Percentiles rank a stretch among this genome's conserved stretches.
Evolutionary conservation across 2,888 invertebrate species (phyloP).

Genomic region (Papilio protenor): DNA sequence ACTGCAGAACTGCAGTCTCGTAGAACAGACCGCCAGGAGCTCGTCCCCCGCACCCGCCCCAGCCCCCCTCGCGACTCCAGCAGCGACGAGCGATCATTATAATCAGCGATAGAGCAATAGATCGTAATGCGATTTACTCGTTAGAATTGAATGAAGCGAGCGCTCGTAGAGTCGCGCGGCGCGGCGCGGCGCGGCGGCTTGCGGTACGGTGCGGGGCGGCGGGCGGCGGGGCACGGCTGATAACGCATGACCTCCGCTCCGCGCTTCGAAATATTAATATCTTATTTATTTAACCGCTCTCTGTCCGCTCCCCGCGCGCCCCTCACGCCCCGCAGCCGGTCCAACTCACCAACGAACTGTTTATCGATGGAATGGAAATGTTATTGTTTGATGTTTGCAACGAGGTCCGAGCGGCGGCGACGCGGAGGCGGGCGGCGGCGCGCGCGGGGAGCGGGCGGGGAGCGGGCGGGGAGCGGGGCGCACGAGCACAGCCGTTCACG

Average conservation of each 20-base stretch:
- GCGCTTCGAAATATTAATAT: conserved; percentile 56
- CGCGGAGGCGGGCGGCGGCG: background rate
- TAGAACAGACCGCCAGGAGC: too few species aligned
- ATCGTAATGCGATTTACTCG: background rate
- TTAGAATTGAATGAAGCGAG: conserved; percentile 13
- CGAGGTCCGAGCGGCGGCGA: background rate
- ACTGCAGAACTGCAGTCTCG: too few species aligned
- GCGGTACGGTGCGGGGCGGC: conserved; percentile 1
- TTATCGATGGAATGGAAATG: conserved; percentile 27
- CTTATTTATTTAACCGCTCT: conserved; percentile 52
- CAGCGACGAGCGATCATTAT: too few species aligned
- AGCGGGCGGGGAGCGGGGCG: background rate
- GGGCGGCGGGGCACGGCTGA: conserved; percentile 39
- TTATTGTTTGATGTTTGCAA: conserved; percentile 38
- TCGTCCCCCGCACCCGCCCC: too few species aligned
- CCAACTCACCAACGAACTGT: background rate
- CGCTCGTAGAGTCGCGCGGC: background rate
- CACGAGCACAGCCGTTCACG: background rate
- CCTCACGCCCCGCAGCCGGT: background rate
- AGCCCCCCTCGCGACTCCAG: too few species aligned
- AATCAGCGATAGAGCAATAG: conserved; percentile 3
- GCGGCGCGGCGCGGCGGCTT: conserved; percentile 32
- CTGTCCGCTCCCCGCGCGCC: conserved; percentile 25
- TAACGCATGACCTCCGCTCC: conserved; percentile 54
- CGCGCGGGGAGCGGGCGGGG: background rate